These are phyloP conservation scores for Pterostichus madidus DNA, from an alignment of 2,888 invertebrate genomes.

Conservation along the genomic window DNA sequence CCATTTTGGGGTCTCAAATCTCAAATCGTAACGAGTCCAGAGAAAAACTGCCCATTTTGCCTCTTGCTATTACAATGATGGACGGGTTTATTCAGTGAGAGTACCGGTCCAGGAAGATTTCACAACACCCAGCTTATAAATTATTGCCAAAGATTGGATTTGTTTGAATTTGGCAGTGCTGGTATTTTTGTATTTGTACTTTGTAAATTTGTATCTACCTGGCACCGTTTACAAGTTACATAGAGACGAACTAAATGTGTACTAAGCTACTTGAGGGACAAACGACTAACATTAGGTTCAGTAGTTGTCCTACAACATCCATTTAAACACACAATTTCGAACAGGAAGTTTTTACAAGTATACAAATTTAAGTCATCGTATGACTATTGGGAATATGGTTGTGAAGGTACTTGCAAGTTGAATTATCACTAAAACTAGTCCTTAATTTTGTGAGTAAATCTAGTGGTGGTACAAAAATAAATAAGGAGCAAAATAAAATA, in stretches of 20 bases:
- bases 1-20: constrained; percentile 1
- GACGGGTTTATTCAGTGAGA: constrained; percentile 60
- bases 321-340: constrained; percentile 59
- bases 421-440: not conserved
- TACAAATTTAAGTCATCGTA: constrained; percentile 59
- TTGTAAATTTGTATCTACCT: constrained; percentile 36
- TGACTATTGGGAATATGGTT: constrained; percentile 49
- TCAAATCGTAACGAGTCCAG: constrained; percentile 5
- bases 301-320: constrained; percentile 52
- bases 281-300: constrained; percentile 34
- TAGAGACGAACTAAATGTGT: constrained; percentile 43
- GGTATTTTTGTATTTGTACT: constrained; percentile 43
- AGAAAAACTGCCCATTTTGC: constrained; percentile 45
- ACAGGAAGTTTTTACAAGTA: constrained; percentile 47
- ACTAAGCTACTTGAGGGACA: constrained; percentile 52
- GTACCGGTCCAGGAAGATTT: constrained; percentile 48
- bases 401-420: constrained; percentile 37
- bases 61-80: constrained; percentile 61
- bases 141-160: constrained; percentile 51
- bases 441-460: constrained; percentile 15
- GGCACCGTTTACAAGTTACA: constrained; percentile 58
- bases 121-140: constrained; percentile 12
- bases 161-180: constrained; percentile 44
- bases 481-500: constrained; percentile 49
- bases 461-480: constrained; percentile 37